Percentiles rank a stretch among this genome's conserved stretches.
Conservation (phyloP, 2,797 vertebrate species). For the Propithecus deckenii region DNA sequence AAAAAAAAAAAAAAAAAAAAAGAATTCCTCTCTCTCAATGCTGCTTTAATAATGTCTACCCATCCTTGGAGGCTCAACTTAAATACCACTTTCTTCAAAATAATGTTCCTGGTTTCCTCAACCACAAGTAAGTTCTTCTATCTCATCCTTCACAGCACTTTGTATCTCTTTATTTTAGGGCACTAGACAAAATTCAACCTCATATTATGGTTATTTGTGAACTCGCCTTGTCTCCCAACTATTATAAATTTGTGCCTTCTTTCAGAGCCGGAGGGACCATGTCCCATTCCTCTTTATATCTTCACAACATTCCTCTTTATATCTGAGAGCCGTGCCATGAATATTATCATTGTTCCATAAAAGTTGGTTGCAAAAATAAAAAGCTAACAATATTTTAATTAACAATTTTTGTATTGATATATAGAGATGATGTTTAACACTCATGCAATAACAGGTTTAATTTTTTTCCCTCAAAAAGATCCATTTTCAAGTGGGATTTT, state of each 20-base stretch:
- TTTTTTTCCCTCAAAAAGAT: conserved; percentile 28
- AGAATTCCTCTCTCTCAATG: too few relatives aligned
- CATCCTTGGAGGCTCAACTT: not conserved
- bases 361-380: conserved; percentile 38
- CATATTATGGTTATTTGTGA: not conserved
- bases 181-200: not conserved
- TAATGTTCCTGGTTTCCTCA: not conserved
- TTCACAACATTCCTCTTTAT: not conserved
- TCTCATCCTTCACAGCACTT: not conserved
- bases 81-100: not conserved
- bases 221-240: not conserved
- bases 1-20: too few relatives aligned
- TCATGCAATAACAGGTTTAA: not conserved
- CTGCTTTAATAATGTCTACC: not conserved
- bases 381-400: conserved; percentile 30
- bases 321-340: not conserved
- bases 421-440: not conserved
- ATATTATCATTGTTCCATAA: not conserved
- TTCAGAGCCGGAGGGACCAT: not conserved
- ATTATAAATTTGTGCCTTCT: not conserved
- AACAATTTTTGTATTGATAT: conserved; percentile 21
- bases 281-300: not conserved
- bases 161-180: too few relatives aligned
- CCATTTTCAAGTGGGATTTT: conserved; percentile 47
- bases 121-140: not conserved